Evolutionary conservation across 1,140 invertebrate genomes (phyloP).

Genomic region (Limonius californicus): DNA sequence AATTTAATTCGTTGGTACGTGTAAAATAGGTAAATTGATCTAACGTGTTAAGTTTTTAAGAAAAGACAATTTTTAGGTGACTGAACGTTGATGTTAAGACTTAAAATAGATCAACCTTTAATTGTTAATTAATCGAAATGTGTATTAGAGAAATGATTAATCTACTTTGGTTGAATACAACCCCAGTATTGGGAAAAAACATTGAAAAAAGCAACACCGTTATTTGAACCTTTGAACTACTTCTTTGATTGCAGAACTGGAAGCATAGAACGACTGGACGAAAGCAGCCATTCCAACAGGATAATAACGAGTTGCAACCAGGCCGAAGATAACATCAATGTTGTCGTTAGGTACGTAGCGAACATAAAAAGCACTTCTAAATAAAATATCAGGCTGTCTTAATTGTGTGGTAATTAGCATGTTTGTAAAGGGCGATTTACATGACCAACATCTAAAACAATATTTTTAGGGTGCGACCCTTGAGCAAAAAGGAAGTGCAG

Average conservation of each 20-base stretch:
- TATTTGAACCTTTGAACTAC: too few species aligned
- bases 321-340: constrained; percentile 75
- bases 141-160: too few species aligned
- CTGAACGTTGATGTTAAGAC: too few species aligned
- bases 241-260: constrained; percentile 20
- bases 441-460: neutral
- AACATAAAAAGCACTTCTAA: constrained; percentile 3
- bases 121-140: too few species aligned
- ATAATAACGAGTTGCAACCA: constrained; percentile 42
- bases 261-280: constrained; percentile 42
- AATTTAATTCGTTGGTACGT: too few species aligned
- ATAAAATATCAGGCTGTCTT: neutral
- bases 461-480: constrained; percentile 61
- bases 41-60: too few species aligned
- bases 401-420: neutral
- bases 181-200: too few species aligned
- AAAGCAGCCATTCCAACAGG: constrained; percentile 37
- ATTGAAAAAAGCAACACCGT: too few species aligned
- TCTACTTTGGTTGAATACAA: too few species aligned
- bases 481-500: constrained; percentile 65
- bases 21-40: too few species aligned
- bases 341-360: constrained; percentile 62
- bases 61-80: too few species aligned
- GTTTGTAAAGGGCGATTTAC: neutral
- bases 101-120: too few species aligned